Evolutionary conservation across 2,113 vertebrate species (phyloP).

Genomic region (Ciconia maguari): DNA sequence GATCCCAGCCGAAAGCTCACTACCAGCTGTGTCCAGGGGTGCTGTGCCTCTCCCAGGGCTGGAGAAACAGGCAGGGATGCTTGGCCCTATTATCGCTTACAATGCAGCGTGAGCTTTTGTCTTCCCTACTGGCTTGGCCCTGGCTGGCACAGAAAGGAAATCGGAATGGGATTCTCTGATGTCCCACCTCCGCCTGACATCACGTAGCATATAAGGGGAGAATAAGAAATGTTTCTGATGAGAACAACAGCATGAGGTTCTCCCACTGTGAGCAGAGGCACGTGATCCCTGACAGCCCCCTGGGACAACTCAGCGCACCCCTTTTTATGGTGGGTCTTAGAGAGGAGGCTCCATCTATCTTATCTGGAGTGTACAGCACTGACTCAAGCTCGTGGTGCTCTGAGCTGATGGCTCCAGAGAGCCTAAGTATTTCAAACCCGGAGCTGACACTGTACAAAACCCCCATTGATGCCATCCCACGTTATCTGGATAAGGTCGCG

Average conservation of each 20-base stretch:
- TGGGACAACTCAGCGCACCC: not conserved
- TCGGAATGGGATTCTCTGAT: not conserved
- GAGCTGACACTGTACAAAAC: not conserved
- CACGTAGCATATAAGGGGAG: rapidly evolving
- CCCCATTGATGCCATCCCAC: not conserved
- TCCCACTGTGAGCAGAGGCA: not conserved
- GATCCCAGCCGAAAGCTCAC: not conserved
- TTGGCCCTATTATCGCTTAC: rapidly evolving
- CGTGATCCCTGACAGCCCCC: rapidly evolving
- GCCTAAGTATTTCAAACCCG: not conserved
- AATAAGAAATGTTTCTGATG: not conserved
- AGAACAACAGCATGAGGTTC: not conserved
- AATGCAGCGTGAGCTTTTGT: not conserved
- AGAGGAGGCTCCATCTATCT: not conserved
- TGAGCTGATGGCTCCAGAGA: not conserved
- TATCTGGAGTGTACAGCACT: not conserved
- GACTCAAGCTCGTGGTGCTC: not conserved
- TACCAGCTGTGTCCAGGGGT: not conserved
- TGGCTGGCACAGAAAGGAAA: not conserved
- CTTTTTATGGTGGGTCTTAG: not conserved
- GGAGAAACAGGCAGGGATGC: not conserved
- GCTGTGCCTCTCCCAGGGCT: not conserved
- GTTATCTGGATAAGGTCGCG: not conserved
- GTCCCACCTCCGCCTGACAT: not conserved
- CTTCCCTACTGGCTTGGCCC: not conserved